Percentiles rank a stretch among this genome's conserved stretches.
phyloP scores from a whole-genome alignment of 1,140 invertebrate genomes.

The Globodera rostochiensis region DNA sequence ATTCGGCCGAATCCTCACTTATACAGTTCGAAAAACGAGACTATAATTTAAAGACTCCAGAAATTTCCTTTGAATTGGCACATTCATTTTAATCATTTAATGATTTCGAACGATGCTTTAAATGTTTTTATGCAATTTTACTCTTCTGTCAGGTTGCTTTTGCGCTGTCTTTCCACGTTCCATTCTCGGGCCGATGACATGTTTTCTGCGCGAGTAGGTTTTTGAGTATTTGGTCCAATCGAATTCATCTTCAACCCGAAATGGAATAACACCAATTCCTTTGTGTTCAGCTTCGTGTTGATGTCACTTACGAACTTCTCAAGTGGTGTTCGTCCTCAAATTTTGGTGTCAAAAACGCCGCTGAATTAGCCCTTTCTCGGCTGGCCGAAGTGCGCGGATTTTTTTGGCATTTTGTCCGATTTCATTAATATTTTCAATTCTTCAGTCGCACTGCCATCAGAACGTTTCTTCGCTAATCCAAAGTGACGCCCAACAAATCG shows the following conservation, averaged over 20 bases:
- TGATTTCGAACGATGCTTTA: no score
- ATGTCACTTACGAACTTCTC: constrained; percentile 41
- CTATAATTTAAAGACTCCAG: no score
- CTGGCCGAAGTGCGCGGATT: constrained; percentile 22
- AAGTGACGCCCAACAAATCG: constrained; percentile 25
- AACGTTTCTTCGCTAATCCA: constrained; percentile 31
- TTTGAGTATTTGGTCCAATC: constrained; percentile 2
- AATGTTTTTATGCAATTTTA: not conserved
- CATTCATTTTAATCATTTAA: no score
- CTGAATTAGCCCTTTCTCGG: constrained; percentile 12
- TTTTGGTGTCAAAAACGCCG: constrained; percentile 29
- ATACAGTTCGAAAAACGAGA: not conserved
- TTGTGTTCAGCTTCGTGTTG: constrained; percentile 25
- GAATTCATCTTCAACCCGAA: not conserved
- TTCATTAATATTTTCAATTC: constrained; percentile 20
- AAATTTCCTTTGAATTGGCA: no score
- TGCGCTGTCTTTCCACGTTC: constrained; percentile 12
- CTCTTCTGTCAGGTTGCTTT: constrained; percentile 1
- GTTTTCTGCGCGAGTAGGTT: not conserved
- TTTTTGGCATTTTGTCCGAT: constrained; percentile 1
- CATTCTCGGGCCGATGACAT: not conserved
- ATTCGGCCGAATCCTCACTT: constrained; percentile 6
- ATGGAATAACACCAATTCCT: constrained; percentile 6
- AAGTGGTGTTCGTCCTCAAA: constrained; percentile 41
- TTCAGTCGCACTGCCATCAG: constrained; percentile 9